phyloP scores from a whole-genome alignment of 2,797 vertebrate species.

The Limnodromus scolopaceus region DNA sequence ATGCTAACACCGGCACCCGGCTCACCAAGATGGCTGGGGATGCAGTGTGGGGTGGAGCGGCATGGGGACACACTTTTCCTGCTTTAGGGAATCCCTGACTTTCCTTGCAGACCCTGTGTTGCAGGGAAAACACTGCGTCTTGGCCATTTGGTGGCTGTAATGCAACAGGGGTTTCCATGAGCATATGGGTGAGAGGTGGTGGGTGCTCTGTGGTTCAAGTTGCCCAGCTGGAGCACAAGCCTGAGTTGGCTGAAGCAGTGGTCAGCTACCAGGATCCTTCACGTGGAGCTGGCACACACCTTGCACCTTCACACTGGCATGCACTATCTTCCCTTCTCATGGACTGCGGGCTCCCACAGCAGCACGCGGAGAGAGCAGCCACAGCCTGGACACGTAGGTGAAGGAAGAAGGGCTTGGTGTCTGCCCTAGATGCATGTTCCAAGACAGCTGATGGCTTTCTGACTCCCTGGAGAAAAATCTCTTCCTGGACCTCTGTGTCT shows the following conservation, averaged over 20 bases:
- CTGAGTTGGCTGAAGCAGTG: not conserved
- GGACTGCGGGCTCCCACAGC: not conserved
- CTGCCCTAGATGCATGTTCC: rapidly evolving
- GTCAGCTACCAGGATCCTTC: not conserved
- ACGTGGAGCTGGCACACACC: not conserved
- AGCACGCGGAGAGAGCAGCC: not conserved
- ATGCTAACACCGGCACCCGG: not conserved
- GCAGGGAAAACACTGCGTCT: not conserved
- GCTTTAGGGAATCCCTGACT: not conserved
- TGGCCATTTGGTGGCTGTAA: not conserved
- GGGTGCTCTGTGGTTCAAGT: not conserved
- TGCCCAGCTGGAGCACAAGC: not conserved
- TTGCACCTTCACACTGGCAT: not conserved
- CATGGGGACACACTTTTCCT: not conserved
- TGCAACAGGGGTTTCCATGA: not conserved
- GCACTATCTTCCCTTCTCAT: rapidly evolving
- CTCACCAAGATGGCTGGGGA: not conserved
- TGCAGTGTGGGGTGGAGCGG: not conserved
- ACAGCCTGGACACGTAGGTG: not conserved
- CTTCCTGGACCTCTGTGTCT: not conserved
- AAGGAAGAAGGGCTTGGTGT: not conserved
- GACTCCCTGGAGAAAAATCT: not conserved
- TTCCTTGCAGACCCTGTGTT: not conserved
- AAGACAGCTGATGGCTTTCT: not conserved
- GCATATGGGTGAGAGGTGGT: not conserved